These are phyloP conservation scores for Temnothorax rugatulus DNA, from an alignment of 2,888 invertebrate species.

Conservation along the genomic window DNA sequence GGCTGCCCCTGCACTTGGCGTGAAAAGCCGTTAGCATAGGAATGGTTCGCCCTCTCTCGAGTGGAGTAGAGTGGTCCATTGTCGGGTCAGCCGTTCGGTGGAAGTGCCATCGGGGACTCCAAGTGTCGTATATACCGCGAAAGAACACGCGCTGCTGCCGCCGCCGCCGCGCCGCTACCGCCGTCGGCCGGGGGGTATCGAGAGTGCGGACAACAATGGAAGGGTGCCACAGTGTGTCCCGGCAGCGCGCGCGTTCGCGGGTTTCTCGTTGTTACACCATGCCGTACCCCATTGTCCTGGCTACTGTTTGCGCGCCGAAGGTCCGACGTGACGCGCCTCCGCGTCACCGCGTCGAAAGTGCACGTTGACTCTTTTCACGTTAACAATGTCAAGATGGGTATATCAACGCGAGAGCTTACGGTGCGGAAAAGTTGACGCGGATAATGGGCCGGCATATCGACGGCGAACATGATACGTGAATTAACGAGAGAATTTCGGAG, in stretches of 20 bases:
- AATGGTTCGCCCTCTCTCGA: slow-evolving; percentile 79
- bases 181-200: slow-evolving; percentile 62
- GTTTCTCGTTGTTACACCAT: slow-evolving; percentile 73
- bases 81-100: slow-evolving; percentile 83
- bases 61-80: slow-evolving; percentile 82
- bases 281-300: slow-evolving; percentile 68
- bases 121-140: slow-evolving; percentile 77
- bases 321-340: slow-evolving; percentile 53
- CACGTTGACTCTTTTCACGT: slow-evolving; percentile 44
- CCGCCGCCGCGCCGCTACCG: not conserved
- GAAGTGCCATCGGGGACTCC: slow-evolving; percentile 78
- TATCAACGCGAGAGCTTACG: slow-evolving; percentile 27
- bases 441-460: slow-evolving; percentile 27
- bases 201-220: slow-evolving; percentile 74
- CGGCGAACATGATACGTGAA: slow-evolving; percentile 18
- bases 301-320: slow-evolving; percentile 70
- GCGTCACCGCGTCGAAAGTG: slow-evolving; percentile 25
- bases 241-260: slow-evolving; percentile 55
- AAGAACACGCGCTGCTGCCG: slow-evolving; percentile 69
- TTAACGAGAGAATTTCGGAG: slow-evolving; percentile 6
- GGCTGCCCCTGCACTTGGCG: slow-evolving; percentile 80
- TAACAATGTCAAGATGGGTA: slow-evolving; percentile 42
- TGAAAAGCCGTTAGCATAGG: slow-evolving; percentile 84
- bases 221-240: slow-evolving; percentile 63
- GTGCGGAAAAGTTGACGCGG: slow-evolving; percentile 35